Base-by-base conservation (phyloP, 2,888 invertebrate genomes). In the Argyra leucocephala region DNA sequence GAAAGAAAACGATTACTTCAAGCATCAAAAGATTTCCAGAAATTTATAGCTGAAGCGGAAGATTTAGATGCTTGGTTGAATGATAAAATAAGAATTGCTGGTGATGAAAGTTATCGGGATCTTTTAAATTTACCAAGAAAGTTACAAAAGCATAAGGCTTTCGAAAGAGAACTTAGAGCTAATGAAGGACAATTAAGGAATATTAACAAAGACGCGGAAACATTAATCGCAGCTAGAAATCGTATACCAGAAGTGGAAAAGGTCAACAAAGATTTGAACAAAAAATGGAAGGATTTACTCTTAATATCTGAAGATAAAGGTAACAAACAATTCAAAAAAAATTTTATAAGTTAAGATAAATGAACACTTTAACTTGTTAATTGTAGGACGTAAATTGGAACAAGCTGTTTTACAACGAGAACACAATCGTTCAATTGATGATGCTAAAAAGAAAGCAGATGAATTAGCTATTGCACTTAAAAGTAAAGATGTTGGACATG, bases 101-200 rank as follows among this genome's bases (percentile, higher is more conserved):
- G 89, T 1, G 96, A 97, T 73, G 95, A 96, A 78, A 94, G 90
- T 67, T 96, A 96, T 79, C 82, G 93, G 22, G 96, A 96, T 74
- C 81, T 96, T 22, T 88, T 86, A 58, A 96, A 97, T 77, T 80
- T 95, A 69, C 93, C 95, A 70, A 84, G 95, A 1, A 96, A 96
- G 76, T 80, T 96, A 1, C 95, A 96, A 79, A 96, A 96, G 75
- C 98, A 99, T 76, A 93, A 96, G 78, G 96, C 97, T 0, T 97
- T 98, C 75, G 96, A 97, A 74, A 83, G 96, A 1, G 98, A 99
- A 76, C 80, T 99, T 22, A 86, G 92, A 62, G 94, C 97, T 1
- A 98, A 97, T 74, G 95, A 97, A 78, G 94, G 93, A 18, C 91
- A 96, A 73, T 82, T 96, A 12, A 82, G 94, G 63, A 88, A 89